Percentiles rank a stretch among this genome's conserved stretches.
phyloP scores from a whole-genome alignment of 2,888 invertebrate genomes.

The Andricus curvator region DNA sequence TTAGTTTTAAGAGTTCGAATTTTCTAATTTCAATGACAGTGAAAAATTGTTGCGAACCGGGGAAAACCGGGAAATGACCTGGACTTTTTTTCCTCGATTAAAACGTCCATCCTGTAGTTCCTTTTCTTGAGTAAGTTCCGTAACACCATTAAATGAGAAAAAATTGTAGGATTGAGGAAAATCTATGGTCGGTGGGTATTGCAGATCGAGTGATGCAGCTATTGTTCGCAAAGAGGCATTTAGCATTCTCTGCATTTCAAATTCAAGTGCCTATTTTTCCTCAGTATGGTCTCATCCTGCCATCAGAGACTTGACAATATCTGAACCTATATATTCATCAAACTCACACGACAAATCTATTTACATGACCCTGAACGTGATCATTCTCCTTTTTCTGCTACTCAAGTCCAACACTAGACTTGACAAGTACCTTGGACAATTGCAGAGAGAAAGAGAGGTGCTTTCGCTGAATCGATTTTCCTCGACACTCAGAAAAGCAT shows the following conservation, averaged over 20 bases:
- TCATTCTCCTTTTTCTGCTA: constrained; percentile 28
- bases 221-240: constrained; percentile 6
- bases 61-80: no score
- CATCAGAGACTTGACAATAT: constrained; percentile 8
- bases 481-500: constrained; percentile 15
- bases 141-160: background rate
- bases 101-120: no score
- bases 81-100: background rate
- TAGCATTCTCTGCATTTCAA: constrained; percentile 14
- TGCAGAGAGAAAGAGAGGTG: constrained; percentile 17
- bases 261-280: constrained; percentile 4
- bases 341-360: constrained; percentile 3
- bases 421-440: constrained; percentile 13
- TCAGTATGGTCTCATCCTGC: background rate
- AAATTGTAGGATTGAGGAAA: background rate
- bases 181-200: background rate
- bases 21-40: no score
- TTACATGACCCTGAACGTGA: constrained; percentile 34
- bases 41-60: no score
- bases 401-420: constrained; percentile 11
- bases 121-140: background rate
- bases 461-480: constrained; percentile 32
- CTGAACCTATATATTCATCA: constrained; percentile 5
- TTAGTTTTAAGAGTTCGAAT: no score
- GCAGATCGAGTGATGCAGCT: background rate